Conservation (phyloP, 2,113 vertebrate genomes). For the Trichomycterus rosablanca region DNA sequence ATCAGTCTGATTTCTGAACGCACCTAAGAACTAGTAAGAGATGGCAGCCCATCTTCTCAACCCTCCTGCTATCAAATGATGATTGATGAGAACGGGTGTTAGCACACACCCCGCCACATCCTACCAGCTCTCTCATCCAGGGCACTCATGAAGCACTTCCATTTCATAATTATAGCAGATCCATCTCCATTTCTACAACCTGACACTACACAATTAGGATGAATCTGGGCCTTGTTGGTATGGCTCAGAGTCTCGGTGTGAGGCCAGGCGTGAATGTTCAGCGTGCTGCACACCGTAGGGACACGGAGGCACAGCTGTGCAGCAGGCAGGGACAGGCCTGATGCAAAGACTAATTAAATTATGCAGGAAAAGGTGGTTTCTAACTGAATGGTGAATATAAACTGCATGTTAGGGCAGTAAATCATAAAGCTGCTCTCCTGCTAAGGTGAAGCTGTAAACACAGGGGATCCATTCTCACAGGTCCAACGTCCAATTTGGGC, state of each 20-base stretch:
- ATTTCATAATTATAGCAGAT: slow-evolving; percentile 62
- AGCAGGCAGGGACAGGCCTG: slow-evolving; percentile 25
- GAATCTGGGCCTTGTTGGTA: slow-evolving; percentile 39
- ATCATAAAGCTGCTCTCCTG: slow-evolving; percentile 31
- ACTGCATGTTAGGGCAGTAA: slow-evolving; percentile 27
- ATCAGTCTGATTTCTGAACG: slow-evolving; percentile 62
- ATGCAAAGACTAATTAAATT: slow-evolving; percentile 39
- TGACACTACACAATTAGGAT: slow-evolving; percentile 56
- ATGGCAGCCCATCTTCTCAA: slow-evolving; percentile 65
- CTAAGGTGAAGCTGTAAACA: slow-evolving; percentile 28
- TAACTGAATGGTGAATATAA: slow-evolving; percentile 26
- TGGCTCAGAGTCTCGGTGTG: slow-evolving; percentile 6
- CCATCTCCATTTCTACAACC: slow-evolving; percentile 58
- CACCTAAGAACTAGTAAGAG: slow-evolving; percentile 67
- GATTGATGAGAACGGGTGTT: slow-evolving; percentile 69
- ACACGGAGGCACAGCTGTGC: slow-evolving; percentile 26
- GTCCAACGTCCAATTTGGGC: background rate
- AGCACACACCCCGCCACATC: slow-evolving; percentile 55
- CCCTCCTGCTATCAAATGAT: slow-evolving; percentile 72
- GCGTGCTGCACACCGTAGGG: background rate
- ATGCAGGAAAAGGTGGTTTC: slow-evolving; percentile 12
- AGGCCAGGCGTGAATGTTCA: slow-evolving; percentile 13
- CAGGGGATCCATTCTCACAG: slow-evolving; percentile 19
- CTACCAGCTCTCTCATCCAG: slow-evolving; percentile 50
- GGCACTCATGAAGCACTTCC: slow-evolving; percentile 59